These are phyloP conservation scores for Psephotus haematonotus DNA, from an alignment of 2,113 vertebrate genomes.

Conservation along the genomic window DNA sequence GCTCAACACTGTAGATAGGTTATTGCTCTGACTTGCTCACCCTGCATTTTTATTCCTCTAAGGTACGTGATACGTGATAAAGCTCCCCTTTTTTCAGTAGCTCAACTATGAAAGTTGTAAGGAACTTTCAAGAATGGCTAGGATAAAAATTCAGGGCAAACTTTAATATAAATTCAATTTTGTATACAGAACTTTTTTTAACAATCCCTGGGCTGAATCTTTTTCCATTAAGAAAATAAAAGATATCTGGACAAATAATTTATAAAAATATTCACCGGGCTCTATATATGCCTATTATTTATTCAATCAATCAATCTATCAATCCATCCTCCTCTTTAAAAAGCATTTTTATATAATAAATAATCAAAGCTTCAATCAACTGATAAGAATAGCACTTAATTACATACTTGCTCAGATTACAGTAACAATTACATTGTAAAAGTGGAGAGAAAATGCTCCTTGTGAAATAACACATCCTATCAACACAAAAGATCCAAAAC, in stretches of 20 bases:
- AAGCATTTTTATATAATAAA: background rate
- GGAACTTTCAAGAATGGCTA: background rate
- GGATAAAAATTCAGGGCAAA: background rate
- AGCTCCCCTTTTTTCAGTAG: background rate
- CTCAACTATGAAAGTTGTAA: background rate
- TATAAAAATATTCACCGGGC: background rate
- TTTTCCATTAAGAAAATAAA: background rate
- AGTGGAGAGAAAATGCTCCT: background rate
- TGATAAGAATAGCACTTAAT: background rate
- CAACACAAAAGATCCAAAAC: background rate
- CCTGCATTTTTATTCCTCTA: background rate
- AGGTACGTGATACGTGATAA: background rate
- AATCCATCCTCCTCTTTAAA: background rate
- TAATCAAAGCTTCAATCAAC: background rate
- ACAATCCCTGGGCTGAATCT: background rate
- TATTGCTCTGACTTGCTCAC: background rate
- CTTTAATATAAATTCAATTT: background rate
- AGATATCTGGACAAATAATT: background rate
- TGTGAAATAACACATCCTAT: background rate
- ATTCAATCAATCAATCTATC: background rate
- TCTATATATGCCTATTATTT: background rate
- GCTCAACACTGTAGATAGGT: background rate
- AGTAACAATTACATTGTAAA: background rate
- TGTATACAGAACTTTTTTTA: background rate
- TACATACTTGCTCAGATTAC: background rate